These are phyloP conservation scores for Meles meles DNA, from an alignment of 2,113 vertebrate species.

Conservation along the genomic window DNA sequence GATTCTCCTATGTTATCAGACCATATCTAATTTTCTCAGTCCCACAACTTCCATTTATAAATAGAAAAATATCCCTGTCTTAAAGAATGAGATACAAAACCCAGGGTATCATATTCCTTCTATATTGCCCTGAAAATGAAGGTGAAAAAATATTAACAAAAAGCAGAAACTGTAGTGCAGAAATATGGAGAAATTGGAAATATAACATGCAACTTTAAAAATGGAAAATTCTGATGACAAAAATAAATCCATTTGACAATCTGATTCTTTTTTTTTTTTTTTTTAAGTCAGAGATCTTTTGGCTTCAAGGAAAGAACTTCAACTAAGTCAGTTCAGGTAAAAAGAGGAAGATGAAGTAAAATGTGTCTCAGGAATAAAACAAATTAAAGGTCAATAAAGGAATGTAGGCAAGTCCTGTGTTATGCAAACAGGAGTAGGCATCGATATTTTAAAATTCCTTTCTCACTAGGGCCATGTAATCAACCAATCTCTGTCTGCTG, in stretches of 20 bases:
- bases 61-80: not conserved
- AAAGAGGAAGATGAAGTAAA: not conserved
- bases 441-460: not conserved
- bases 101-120: not conserved
- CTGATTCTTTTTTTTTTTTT: not conserved
- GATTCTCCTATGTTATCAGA: not conserved
- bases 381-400: not conserved
- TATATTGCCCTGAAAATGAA: not conserved
- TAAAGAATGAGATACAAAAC: not conserved
- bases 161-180: not conserved
- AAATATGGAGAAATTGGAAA: not conserved
- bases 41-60: not conserved
- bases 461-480: not conserved
- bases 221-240: not conserved
- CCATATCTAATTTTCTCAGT: not conserved
- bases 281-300: not conserved
- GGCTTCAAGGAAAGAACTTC: not conserved
- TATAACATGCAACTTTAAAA: not conserved
- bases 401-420: not conserved
- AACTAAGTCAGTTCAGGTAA: not conserved
- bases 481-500: not conserved
- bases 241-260: not conserved
- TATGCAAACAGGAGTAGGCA: not conserved
- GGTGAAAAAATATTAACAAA: not conserved
- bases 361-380: not conserved